Base-by-base conservation (phyloP, 2,888 invertebrate species). In the Charanyca ferruginea region DNA sequence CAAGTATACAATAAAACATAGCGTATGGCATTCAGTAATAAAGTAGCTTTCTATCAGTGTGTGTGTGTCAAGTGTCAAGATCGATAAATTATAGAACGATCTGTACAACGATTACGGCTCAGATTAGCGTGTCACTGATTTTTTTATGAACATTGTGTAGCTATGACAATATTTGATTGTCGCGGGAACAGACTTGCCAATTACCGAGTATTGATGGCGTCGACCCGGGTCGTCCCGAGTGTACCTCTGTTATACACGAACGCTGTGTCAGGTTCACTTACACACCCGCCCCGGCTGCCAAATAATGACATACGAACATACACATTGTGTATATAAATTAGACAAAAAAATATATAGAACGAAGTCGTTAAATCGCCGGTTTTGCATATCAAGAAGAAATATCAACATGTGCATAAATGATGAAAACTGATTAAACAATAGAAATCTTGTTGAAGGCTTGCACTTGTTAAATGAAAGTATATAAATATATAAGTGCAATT, bases 211-310 rank as follows among this genome's bases (percentile, higher is more conserved):
- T 85, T 82, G 87, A 81, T 78, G 80, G 69, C 69, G 77, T 53
- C 61, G 66, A 32, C 20, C 73, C 38, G 38, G 38, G 38, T 35
- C 35, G 35, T 38, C 35, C 35, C 35, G 35, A 13, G 22, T 38
- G 38, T 22, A 48, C 49, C 66, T 53, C 57, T 32, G 49, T 64
- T 35, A 18, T 72, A 70, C 81, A 80, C 77, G 80, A 80, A 76
- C 73, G 73, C 73, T 64, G 68, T 79, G 83, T 72, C 84, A 86
- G 83, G 89, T 90, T 91, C 90, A 90, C 83, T 87, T 90, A 88
- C 90, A 87, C 77, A 83, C 77, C 79, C 81, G 83, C 66, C 73
- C 67, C 73, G 73, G 82, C 80, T 85, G 86, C 89, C 89, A 87
- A 90, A 90, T 86, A n/a, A 83, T 83, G 84, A 85, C 79, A 81